Evolutionary conservation across 2,797 vertebrate genomes (phyloP), one percentile per base, ranked within the genome.

Genomic region (Spinibarbus caldwelli): DNA sequence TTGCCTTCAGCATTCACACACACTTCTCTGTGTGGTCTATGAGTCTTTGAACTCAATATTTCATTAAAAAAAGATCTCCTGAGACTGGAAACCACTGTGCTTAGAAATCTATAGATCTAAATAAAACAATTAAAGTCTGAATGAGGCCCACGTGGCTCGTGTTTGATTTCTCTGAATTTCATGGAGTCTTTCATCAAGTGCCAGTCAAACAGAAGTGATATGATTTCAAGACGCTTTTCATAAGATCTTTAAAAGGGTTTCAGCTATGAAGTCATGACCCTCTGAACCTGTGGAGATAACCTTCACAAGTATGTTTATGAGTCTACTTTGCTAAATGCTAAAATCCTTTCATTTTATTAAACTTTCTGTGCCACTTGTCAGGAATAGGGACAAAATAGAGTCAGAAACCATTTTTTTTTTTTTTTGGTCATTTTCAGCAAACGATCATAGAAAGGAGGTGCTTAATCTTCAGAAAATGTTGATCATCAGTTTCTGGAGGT

Each of bases 71-170:
- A 57, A 6, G 26, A 80, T 88, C 87, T 90, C 89, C 73, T 23
- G 88, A 88, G 90, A 87, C 57, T 26, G 78, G 80, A 84, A 84
- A 90, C 70, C 64, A 49, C 77, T 87, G 62, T 59, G 80, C 83
- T 89, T 71, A 77, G 78, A 90, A 92, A 91, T 91, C 90, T 88
- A 90, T 91, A 89, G 83, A 91, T 91, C 88, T 88, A 89, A 92
- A 90, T 91, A 90, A 89, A 91, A 89, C 90, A 91, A 91, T 92
- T 92, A 90, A 88, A 88, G 86, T 57, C 78, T 78, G 86, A 90
- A 89, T 75, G 80, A 87, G 86, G 71, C 82, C 86, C 85, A 84
- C 67, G 72, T 80, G 83, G 72, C 76, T 52, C 47, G 64, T 21
- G 78, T 66, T 86, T 75, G 78, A 71, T 86, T 83, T 84, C 75